These are phyloP conservation scores for Hemiscyllium ocellatum DNA, from an alignment of 2,113 vertebrate genomes.

Conservation along the genomic window DNA sequence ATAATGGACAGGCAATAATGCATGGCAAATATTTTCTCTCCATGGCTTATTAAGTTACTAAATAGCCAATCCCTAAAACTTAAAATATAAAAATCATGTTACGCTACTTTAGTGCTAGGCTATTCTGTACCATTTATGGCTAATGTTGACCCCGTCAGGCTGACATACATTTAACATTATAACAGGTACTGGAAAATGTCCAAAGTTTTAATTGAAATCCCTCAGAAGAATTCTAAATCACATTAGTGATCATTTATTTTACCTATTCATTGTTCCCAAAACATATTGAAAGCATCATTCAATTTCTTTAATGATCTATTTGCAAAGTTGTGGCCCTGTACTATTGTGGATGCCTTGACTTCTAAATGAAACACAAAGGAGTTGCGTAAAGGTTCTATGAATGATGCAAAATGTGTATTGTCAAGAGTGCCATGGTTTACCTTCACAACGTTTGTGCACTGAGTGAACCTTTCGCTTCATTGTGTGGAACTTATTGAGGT, in stretches of 20 bases:
- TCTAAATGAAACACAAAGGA: background rate
- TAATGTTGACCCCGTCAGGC: background rate
- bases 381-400: background rate
- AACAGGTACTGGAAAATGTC: background rate
- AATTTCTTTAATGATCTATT: background rate
- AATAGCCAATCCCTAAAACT: background rate
- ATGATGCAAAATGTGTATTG: background rate
- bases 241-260: background rate
- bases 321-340: background rate
- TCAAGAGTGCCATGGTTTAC: background rate
- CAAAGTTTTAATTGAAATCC: background rate
- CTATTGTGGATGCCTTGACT: background rate
- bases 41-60: background rate
- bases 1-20: background rate
- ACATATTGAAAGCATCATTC: background rate
- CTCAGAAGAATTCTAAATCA: background rate
- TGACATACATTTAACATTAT: background rate
- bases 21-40: background rate
- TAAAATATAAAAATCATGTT: background rate
- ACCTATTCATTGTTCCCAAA: background rate
- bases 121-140: background rate
- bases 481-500: background rate
- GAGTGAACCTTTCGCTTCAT: background rate
- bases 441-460: background rate
- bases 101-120: background rate